Percentiles rank a stretch among this genome's conserved stretches.
phyloP scores from a whole-genome alignment of 1,140 invertebrate species.

The Archivesica marissinica region DNA sequence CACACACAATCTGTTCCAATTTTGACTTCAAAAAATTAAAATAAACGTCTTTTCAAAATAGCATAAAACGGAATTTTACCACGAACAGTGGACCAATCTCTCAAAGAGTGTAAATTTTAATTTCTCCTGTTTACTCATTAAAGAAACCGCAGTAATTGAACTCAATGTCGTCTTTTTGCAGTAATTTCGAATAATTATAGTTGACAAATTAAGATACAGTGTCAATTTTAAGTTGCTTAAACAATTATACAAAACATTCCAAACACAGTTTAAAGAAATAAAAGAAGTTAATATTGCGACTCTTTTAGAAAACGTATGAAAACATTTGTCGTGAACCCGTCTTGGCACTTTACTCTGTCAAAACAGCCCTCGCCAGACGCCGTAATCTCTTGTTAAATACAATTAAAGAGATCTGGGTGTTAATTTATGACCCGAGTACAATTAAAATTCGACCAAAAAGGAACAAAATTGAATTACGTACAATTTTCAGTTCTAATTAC shows the following conservation, averaged over 20 bases:
- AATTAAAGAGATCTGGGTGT: constrained; percentile 54
- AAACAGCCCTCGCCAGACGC: constrained; percentile 39
- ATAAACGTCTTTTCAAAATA: background rate
- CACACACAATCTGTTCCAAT: background rate
- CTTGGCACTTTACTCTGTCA: constrained; percentile 24
- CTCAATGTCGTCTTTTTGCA: constrained; percentile 31
- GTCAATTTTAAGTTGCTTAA: constrained; percentile 60
- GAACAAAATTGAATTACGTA: constrained; percentile 58
- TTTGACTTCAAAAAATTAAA: background rate
- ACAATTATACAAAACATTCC: constrained; percentile 57
- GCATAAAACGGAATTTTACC: constrained; percentile 3
- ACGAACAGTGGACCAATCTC: constrained; percentile 1
- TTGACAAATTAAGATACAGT: constrained; percentile 59
- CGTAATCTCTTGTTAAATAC: constrained; percentile 51
- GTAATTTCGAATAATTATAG: constrained; percentile 33
- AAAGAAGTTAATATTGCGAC: constrained; percentile 32
- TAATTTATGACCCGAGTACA: constrained; percentile 64
- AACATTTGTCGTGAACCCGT: constrained; percentile 55
- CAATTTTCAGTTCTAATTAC: constrained; percentile 47
- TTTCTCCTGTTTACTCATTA: constrained; percentile 51
- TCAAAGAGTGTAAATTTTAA: constrained; percentile 59
- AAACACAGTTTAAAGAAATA: constrained; percentile 56
- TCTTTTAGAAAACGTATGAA: constrained; percentile 49
- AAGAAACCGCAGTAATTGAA: constrained; percentile 39
- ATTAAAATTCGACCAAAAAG: constrained; percentile 63